phyloP scores from a whole-genome alignment of 2,888 invertebrate genomes.

The Dasysyrphus tricinctus region DNA sequence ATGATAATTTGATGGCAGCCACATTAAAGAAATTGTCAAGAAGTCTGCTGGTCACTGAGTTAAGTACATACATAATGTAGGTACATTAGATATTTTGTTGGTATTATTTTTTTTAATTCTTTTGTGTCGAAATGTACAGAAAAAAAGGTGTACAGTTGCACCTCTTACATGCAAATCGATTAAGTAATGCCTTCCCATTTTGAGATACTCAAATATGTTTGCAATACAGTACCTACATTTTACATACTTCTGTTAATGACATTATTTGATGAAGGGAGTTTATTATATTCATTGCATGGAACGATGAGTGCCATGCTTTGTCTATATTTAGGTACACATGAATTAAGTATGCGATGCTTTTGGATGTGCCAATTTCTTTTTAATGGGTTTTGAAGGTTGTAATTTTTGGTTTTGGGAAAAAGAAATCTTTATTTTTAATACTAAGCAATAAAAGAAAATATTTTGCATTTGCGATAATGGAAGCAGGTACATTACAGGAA shows the following conservation, averaged over 20 bases:
- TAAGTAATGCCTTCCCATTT: constrained; percentile 1
- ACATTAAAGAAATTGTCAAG: neutral
- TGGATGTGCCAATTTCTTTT: neutral
- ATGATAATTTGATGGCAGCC: constrained; percentile 44
- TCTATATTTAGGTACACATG: constrained; percentile 3
- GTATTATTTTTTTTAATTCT: neutral
- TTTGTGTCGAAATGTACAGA: neutral
- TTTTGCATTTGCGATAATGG: too few relatives aligned
- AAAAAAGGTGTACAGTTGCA: neutral
- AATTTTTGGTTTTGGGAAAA: neutral
- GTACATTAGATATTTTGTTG: neutral
- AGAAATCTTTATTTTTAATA: too few relatives aligned
- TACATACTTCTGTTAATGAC: neutral
- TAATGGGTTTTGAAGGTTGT: neutral
- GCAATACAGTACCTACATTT: neutral
- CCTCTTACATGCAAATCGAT: neutral
- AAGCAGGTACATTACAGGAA: too few relatives aligned
- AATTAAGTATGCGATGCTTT: neutral
- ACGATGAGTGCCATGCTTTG: constrained; percentile 1
- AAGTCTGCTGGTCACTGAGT: neutral
- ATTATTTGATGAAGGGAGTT: neutral
- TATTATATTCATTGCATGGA: neutral
- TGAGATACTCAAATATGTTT: neutral
- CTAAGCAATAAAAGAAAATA: too few relatives aligned
- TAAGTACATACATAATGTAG: too few relatives aligned